These are phyloP conservation scores for Plecotus auritus DNA, from an alignment of 2,113 vertebrate species.

Conservation along the genomic window DNA sequence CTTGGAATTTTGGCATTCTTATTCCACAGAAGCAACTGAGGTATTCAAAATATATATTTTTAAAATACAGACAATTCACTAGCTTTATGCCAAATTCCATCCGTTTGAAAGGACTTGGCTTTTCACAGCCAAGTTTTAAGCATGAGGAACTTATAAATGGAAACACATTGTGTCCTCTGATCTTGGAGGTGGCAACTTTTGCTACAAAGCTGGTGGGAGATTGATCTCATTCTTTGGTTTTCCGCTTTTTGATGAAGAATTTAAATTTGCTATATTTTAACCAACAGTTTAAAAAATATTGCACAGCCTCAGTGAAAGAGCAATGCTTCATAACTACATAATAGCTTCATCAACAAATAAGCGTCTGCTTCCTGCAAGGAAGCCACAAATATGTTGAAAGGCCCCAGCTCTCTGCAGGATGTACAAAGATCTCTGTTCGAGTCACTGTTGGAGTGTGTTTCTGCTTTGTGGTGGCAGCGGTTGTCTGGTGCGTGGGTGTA, in stretches of 20 bases:
- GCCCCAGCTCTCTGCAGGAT: slow-evolving; percentile 1
- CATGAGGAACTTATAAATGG: slow-evolving; percentile 1
- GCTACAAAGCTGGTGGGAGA: neutral
- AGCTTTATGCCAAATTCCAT: neutral
- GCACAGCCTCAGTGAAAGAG: neutral
- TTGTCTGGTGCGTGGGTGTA: slow-evolving; percentile 52
- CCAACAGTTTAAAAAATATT: slow-evolving; percentile 6
- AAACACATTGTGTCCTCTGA: slow-evolving; percentile 30
- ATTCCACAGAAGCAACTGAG: neutral
- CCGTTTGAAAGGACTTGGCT: neutral
- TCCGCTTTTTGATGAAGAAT: slow-evolving; percentile 16
- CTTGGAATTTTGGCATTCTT: neutral
- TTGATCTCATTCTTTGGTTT: slow-evolving; percentile 34
- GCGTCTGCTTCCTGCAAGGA: slow-evolving; percentile 37
- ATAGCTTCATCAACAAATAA: slow-evolving; percentile 59
- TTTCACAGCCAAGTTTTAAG: slow-evolving; percentile 55
- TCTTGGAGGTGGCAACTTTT: slow-evolving; percentile 23
- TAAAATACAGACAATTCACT: neutral
- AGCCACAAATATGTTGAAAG: slow-evolving; percentile 63
- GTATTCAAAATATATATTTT: slow-evolving; percentile 17
- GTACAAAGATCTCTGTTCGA: slow-evolving; percentile 45
- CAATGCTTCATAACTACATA: slow-evolving; percentile 58
- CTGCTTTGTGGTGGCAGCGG: slow-evolving; percentile 41
- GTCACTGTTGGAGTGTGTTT: slow-evolving; percentile 48
- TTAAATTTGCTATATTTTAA: slow-evolving; percentile 53